These are phyloP conservation scores for Hydrocynus forskahlii DNA, from an alignment of 2,797 vertebrate genomes.

Conservation along the genomic window DNA sequence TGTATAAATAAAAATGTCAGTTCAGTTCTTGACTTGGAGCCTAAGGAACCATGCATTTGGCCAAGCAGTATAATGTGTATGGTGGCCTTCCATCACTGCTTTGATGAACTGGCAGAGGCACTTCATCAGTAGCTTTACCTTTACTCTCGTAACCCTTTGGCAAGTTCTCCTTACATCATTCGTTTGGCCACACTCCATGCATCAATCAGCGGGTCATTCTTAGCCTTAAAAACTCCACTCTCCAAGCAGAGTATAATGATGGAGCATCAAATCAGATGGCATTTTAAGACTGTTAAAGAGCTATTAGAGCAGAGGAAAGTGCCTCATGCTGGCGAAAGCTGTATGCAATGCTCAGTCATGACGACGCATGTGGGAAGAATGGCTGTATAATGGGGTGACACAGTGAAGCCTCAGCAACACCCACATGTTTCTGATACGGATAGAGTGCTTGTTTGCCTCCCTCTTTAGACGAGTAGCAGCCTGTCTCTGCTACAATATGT, in stretches of 20 bases:
- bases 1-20: background rate
- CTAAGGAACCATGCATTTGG: constrained; percentile 3
- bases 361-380: constrained; percentile 30
- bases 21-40: background rate
- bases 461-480: constrained; percentile 17
- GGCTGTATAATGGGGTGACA: constrained; percentile 19
- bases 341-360: constrained; percentile 40
- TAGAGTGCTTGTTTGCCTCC: constrained; percentile 22
- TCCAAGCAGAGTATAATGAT: constrained; percentile 25
- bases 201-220: constrained; percentile 30
- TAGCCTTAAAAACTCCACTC: constrained; percentile 17
- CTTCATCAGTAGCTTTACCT: constrained; percentile 23
- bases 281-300: constrained; percentile 43
- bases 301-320: constrained; percentile 35
- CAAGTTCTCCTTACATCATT: constrained; percentile 37
- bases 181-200: constrained; percentile 28
- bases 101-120: constrained; percentile 24
- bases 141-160: constrained; percentile 27
- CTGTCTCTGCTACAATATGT: constrained; percentile 27
- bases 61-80: background rate
- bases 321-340: constrained; percentile 21
- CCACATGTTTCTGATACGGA: constrained; percentile 40
- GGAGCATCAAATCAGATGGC: constrained; percentile 34
- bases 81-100: constrained; percentile 5
- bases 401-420: constrained; percentile 32